Percentiles rank a stretch among this genome's conserved stretches.
These are phyloP conservation scores for Sphyrna mokarran DNA, from an alignment of 2,113 vertebrate genomes.

Conservation along the genomic window DNA sequence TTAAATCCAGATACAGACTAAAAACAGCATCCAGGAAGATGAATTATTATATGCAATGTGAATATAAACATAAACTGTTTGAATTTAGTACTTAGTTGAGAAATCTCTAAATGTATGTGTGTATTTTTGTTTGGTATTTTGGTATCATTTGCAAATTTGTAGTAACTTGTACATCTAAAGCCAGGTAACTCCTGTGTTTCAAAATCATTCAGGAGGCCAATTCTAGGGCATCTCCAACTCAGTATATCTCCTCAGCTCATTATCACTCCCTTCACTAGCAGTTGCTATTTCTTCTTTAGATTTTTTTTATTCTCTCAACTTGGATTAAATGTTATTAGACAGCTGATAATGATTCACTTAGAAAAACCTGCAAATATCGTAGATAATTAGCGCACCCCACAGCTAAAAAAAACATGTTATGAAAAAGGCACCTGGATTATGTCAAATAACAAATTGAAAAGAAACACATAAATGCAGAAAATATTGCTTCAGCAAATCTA, in stretches of 20 bases:
- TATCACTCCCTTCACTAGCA: background rate
- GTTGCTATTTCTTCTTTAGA: background rate
- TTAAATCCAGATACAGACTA: background rate
- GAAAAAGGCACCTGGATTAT: background rate
- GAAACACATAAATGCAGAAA: background rate
- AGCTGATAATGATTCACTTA: background rate
- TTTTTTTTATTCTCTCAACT: background rate
- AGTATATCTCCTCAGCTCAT: background rate
- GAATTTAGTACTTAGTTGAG: background rate
- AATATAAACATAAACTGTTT: background rate
- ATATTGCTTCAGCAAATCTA: background rate
- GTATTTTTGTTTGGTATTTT: background rate
- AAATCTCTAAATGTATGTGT: background rate
- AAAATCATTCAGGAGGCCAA: background rate
- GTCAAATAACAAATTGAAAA: background rate
- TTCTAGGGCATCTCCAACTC: background rate
- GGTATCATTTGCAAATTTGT: background rate
- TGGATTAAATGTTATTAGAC: conserved; percentile 1
- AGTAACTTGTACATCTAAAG: background rate
- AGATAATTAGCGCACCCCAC: background rate
- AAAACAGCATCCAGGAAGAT: background rate
- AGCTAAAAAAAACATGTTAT: conserved; percentile 11
- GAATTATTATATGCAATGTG: background rate
- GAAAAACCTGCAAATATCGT: background rate
- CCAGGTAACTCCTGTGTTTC: background rate